Percentiles rank a stretch among this genome's conserved stretches.
Conservation (phyloP, 2,888 invertebrate species). For the Drosophila ochracea region DNA sequence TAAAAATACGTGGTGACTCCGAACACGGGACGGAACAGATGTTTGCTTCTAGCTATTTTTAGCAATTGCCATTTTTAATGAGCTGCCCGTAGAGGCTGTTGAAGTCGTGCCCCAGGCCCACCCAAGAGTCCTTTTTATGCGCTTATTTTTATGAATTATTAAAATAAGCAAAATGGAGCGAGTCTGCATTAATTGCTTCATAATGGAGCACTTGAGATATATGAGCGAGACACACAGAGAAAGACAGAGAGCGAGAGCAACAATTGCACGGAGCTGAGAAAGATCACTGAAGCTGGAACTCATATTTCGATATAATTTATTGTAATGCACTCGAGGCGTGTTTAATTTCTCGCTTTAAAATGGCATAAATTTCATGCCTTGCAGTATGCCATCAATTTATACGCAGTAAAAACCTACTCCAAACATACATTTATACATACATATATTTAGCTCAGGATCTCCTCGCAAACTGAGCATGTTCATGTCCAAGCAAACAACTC, state of each 20-base stretch:
- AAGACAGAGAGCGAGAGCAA: neutral
- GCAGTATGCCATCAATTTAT: constrained; percentile 61
- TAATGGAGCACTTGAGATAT: constrained; percentile 55
- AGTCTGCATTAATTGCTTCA: constrained; percentile 76
- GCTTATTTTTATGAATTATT: constrained; percentile 78
- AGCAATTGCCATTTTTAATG: constrained; percentile 71
- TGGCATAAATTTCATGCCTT: constrained; percentile 75
- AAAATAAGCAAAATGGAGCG: constrained; percentile 70
- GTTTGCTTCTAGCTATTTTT: constrained; percentile 71
- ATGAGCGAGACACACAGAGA: constrained; percentile 11
- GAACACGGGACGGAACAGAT: constrained; percentile 51
- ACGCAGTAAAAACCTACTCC: constrained; percentile 39
- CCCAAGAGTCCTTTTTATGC: constrained; percentile 72
- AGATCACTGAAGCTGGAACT: constrained; percentile 28
- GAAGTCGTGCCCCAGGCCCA: constrained; percentile 49
- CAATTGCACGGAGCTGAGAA: constrained; percentile 11
- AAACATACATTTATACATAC: constrained; percentile 19
- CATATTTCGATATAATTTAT: constrained; percentile 80
- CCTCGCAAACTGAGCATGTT: constrained; percentile 53
- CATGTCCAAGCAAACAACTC: constrained; percentile 59
- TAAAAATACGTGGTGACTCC: constrained; percentile 72
- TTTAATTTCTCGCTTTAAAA: constrained; percentile 82
- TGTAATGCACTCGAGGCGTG: constrained; percentile 80
- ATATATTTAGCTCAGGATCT: constrained; percentile 51
- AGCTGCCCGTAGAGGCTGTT: constrained; percentile 43